Evolutionary conservation across 2,113 vertebrate genomes (phyloP).

Genomic region (Eudyptes chrysolophus): DNA sequence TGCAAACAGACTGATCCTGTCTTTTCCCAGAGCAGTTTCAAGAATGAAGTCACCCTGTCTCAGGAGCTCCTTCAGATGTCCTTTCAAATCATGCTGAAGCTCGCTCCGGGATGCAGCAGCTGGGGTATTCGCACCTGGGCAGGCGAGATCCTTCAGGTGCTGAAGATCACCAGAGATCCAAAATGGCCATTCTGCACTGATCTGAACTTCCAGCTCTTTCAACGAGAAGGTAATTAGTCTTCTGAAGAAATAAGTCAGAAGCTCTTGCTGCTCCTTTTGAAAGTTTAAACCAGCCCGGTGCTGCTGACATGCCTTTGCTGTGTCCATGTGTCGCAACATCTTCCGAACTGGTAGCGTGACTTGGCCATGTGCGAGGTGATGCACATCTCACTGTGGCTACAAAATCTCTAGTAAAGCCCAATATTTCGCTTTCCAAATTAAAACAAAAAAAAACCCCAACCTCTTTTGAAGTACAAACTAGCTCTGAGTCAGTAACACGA

Average conservation of each 20-base stretch:
- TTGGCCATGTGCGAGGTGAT: not conserved
- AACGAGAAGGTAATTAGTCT: not conserved
- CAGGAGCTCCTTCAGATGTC: not conserved
- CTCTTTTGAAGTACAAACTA: not conserved
- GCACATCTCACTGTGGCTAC: not conserved
- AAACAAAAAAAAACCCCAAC: not conserved
- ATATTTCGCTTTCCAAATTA: not conserved
- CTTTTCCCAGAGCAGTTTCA: not conserved
- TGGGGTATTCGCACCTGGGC: rapidly evolving
- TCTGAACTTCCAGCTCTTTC: not conserved
- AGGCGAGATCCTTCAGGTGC: not conserved
- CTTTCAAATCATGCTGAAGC: not conserved
- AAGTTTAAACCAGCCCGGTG: not conserved
- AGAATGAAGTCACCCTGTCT: not conserved
- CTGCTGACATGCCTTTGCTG: not conserved
- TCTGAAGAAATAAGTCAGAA: not conserved
- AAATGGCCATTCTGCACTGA: not conserved
- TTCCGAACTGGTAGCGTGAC: not conserved
- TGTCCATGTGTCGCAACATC: not conserved
- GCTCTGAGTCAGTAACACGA: not conserved
- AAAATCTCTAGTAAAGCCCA: not conserved
- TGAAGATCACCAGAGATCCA: not conserved
- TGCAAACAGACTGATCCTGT: not conserved
- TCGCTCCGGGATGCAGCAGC: not conserved
- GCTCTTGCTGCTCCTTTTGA: not conserved